Evolutionary conservation across 2,797 vertebrate species (phyloP), one percentile per base, ranked within the genome.

Genomic region (Catharus ustulatus): DNA sequence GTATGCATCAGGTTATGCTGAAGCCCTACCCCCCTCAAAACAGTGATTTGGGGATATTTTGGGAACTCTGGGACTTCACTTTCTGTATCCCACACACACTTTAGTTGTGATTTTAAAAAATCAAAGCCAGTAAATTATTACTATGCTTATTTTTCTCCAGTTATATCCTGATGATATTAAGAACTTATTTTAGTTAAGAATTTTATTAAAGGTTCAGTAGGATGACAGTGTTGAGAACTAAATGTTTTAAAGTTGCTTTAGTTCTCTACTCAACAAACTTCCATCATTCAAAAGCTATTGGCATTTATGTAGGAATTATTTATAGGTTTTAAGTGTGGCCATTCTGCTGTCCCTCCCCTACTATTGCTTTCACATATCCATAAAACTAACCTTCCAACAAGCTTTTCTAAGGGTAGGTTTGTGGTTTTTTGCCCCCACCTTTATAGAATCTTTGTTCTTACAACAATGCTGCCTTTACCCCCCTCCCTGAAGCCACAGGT

Each of bases 361-460:
- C 10, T 29, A 63, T 1, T 87, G 62, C 48, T 76, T 89, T 84
- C 71, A 74, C 22, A 80, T 34, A 49, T 17, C 51, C 26, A 75
- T 75, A 68, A 67, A 94, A 59, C 51, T 10, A 69, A 43, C 40
- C 67, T 90, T 68, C n/a, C 32, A 68, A 67, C 26, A 62, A 87
- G 64, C 17, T 86, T 63, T 85, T 78, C 55, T 87, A 58, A 52
- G 45, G 40, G 30, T 55, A 27, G 11, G 20, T 18, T 21, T 51
- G 10, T 15, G 6, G 14, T 40, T 52, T 34, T 26, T 11, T 5
- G 0, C 13, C 43, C 10, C 29, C 9, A 9, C 5, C 8, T 64
- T 82, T 66, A 34, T 7, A 71, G 36, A 27, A 26, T 10, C 22
- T 57, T 45, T 57, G 49, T 63, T 49, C 46, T 13, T 61, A 38